Percentiles rank a stretch among this genome's conserved stretches.
Conservation (phyloP, 1,140 invertebrate species). For the Drosophila carrolli region DNA sequence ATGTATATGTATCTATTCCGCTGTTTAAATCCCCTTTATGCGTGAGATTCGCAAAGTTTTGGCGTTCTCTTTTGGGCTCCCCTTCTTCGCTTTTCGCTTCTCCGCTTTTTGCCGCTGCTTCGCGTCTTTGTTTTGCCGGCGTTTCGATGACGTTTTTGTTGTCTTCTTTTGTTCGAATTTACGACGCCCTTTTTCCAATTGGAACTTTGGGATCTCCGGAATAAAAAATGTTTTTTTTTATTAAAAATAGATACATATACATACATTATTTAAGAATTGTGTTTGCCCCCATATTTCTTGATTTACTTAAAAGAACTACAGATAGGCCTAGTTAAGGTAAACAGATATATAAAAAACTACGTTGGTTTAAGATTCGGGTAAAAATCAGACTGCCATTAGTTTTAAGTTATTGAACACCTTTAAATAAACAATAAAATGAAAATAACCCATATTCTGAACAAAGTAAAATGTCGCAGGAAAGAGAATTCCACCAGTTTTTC, state of each 20-base stretch:
- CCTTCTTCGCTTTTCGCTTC: slow-evolving; percentile 31
- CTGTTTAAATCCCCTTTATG: slow-evolving; percentile 19
- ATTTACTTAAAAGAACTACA: background rate
- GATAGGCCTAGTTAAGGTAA: background rate
- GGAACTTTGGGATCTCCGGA: slow-evolving; percentile 1
- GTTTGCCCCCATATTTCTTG: background rate
- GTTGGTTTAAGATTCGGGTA: background rate
- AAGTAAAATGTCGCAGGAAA: no score
- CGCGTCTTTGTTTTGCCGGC: slow-evolving; percentile 82
- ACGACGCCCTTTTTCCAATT: slow-evolving; percentile 76
- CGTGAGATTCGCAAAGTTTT: slow-evolving; percentile 36
- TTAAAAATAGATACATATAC: background rate
- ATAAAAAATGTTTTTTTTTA: background rate
- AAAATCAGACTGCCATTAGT: no score
- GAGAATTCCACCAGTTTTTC: no score
- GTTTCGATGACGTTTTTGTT: slow-evolving; percentile 38
- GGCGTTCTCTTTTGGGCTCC: slow-evolving; percentile 1
- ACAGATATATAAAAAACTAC: background rate
- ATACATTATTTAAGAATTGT: background rate
- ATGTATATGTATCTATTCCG: slow-evolving; percentile 19
- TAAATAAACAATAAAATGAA: no score
- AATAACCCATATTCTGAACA: no score
- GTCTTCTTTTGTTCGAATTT: slow-evolving; percentile 29
- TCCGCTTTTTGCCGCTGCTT: slow-evolving; percentile 56
- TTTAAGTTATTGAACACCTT: no score